A percentile compares a stretch with the other conserved stretches of the same genome.
Evolutionary conservation across 2,797 vertebrate genomes (phyloP).

Genomic region (Scomberomorus guttatus): DNA sequence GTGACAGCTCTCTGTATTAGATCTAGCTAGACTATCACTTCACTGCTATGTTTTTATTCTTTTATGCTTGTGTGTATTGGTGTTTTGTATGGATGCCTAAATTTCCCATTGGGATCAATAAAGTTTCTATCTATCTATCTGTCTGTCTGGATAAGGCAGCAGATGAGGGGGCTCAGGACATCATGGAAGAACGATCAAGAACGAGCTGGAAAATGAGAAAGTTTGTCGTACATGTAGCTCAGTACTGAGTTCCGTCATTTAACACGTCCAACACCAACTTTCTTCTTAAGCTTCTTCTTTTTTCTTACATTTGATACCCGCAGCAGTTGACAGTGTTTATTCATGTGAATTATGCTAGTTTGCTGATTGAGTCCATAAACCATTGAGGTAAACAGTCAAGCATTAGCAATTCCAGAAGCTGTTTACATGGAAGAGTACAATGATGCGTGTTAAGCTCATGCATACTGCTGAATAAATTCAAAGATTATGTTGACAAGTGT

Average conservation of each 20-base stretch:
- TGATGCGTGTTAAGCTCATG: conserved; percentile 68
- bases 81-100: no score
- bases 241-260: neutral
- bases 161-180: conserved; percentile 17
- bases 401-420: conserved; percentile 74
- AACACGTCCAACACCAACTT: conserved; percentile 25
- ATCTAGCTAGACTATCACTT: no score
- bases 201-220: no score
- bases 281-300: conserved; percentile 23
- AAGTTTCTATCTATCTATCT: no score
- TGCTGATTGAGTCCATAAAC: conserved; percentile 67
- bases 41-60: no score
- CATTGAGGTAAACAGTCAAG: conserved; percentile 70
- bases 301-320: conserved; percentile 23
- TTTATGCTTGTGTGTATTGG: no score
- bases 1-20: no score
- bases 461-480: conserved; percentile 74
- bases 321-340: conserved; percentile 60
- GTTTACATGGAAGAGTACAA: conserved; percentile 72
- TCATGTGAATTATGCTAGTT: conserved; percentile 62
- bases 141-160: conserved; percentile 38
- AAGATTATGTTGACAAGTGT: conserved; percentile 78
- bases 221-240: neutral
- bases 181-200: conserved; percentile 26
- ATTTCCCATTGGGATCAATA: no score